These are phyloP conservation scores for Axea sp. DNA, from an alignment of 2,888 invertebrate genomes.

Conservation along the genomic window DNA sequence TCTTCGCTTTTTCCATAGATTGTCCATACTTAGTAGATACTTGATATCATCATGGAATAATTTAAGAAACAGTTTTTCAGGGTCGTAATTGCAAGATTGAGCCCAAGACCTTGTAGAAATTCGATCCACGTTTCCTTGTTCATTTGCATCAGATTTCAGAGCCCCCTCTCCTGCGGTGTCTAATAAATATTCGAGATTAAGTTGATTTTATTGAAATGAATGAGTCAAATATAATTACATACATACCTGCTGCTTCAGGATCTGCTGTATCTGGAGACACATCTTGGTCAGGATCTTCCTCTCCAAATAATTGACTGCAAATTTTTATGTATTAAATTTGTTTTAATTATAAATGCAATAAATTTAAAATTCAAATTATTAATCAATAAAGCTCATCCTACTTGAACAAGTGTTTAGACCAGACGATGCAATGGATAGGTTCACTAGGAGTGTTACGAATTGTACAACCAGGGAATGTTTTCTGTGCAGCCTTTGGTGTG, in stretches of 20 bases:
- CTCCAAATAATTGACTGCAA: conserved; percentile 96
- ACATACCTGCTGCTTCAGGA: conserved; percentile 89
- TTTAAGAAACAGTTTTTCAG: conserved; percentile 93
- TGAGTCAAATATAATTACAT: too few species aligned
- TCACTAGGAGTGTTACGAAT: conserved; percentile 99
- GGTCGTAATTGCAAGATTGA: conserved; percentile 88
- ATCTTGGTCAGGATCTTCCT: conserved; percentile 97
- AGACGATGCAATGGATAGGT: conserved; percentile 99
- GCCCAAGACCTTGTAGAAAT: conserved; percentile 94
- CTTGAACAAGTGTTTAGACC: conserved; percentile 99
- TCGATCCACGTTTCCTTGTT: conserved; percentile 81
- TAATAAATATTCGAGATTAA: conserved; percentile 51
- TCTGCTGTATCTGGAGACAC: conserved; percentile 98
- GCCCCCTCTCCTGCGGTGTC: conserved; percentile 83
- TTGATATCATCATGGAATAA: conserved; percentile 96
- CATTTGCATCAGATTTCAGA: conserved; percentile 80
- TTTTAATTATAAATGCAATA: too few species aligned
- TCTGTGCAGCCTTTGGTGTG: conserved; percentile 92
- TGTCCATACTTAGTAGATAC: conserved; percentile 95
- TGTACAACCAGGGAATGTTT: conserved; percentile 98
- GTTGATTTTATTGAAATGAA: too few species aligned
- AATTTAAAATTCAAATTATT: too few species aligned
- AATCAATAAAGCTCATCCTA: conserved; percentile 80
- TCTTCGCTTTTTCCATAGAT: conserved; percentile 95
- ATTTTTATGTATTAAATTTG: too few species aligned